phyloP scores from a whole-genome alignment of 2,113 vertebrate genomes.

The Petrocephalus zakoni region DNA sequence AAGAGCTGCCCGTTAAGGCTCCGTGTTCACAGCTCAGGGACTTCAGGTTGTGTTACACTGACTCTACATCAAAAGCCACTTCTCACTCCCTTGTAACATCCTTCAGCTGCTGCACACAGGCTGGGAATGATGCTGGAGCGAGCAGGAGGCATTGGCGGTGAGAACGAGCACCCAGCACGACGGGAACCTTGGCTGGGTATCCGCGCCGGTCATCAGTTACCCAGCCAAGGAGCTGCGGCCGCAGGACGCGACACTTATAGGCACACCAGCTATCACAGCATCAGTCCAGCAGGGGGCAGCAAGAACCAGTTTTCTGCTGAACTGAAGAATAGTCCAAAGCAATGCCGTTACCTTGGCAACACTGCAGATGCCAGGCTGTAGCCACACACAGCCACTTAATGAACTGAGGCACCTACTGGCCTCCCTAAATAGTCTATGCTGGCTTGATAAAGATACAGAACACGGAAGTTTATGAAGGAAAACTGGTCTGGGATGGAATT shows the following conservation, averaged over 20 bases:
- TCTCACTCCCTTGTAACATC: neutral
- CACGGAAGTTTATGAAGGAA: neutral
- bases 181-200: neutral
- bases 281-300: constrained; percentile 2
- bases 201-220: neutral
- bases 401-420: neutral
- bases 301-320: neutral
- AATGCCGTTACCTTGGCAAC: neutral
- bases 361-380: neutral
- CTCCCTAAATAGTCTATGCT: neutral
- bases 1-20: neutral
- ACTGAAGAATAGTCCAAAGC: neutral
- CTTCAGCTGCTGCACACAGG: neutral
- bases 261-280: neutral
- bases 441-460: neutral
- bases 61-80: neutral
- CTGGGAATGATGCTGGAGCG: neutral
- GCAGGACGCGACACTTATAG: neutral
- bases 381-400: neutral
- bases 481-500: neutral
- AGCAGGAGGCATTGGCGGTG: neutral
- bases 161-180: neutral
- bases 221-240: neutral
- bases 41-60: neutral
- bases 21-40: neutral